phyloP scores from a whole-genome alignment of 2,113 vertebrate genomes.

The Oceanodroma tethys region DNA sequence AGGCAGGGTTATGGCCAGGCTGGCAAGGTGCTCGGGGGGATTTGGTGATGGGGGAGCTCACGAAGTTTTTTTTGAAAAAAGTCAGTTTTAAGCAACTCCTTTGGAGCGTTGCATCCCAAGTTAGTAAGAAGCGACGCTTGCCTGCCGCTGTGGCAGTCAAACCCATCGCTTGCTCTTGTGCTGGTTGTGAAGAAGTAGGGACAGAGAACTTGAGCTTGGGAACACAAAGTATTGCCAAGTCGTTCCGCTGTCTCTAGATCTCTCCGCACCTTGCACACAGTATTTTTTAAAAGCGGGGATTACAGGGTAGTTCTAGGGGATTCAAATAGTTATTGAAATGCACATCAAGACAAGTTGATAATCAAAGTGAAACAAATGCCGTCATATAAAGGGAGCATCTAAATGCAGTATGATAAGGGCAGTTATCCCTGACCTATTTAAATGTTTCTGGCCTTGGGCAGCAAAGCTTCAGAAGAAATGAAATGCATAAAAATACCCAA shows the following conservation, averaged over 20 bases:
- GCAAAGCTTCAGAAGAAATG: slow-evolving; percentile 5
- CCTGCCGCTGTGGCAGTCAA: too few species aligned
- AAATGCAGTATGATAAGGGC: background rate
- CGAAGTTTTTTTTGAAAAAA: background rate
- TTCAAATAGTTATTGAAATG: background rate
- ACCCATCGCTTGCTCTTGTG: accelerated
- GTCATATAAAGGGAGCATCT: background rate
- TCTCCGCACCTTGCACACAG: background rate
- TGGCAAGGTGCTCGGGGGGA: background rate
- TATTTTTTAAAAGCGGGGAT: background rate
- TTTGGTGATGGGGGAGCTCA: background rate
- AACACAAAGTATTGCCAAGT: background rate
- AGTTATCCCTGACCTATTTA: slow-evolving; percentile 56
- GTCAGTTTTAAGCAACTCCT: background rate
- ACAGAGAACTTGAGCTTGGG: background rate
- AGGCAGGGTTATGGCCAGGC: background rate
- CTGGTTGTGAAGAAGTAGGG: background rate
- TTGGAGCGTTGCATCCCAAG: background rate
- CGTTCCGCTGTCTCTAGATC: background rate
- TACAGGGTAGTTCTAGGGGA: background rate
- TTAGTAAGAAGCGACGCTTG: background rate
- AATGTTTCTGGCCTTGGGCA: slow-evolving; percentile 43
- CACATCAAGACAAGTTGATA: background rate
- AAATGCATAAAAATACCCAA: slow-evolving; percentile 27
- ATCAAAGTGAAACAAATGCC: slow-evolving; percentile 1